phyloP scores from a whole-genome alignment of 2,797 vertebrate species.

The Jordanella pulchra region DNA sequence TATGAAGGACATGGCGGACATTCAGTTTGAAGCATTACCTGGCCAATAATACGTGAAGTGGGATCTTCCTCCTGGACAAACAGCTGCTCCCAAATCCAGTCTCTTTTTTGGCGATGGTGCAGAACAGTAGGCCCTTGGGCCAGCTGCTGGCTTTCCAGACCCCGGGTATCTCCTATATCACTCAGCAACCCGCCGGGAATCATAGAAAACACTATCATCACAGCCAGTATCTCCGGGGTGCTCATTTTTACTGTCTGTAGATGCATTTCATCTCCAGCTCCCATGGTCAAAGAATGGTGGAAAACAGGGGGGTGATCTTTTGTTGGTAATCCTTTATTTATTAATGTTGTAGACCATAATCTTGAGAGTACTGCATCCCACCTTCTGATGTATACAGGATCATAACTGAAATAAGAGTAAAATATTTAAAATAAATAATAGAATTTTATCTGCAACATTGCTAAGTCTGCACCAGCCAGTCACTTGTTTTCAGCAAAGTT shows the following conservation, averaged over 20 bases:
- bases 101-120: conserved; percentile 79
- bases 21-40: conserved; percentile 81
- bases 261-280: conserved; percentile 49
- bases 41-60: conserved; percentile 81
- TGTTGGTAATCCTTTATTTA: conserved; percentile 43
- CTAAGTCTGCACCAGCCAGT: too few species aligned
- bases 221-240: conserved; percentile 64
- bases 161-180: conserved; percentile 53
- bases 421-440: conserved; percentile 43
- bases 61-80: conserved; percentile 87
- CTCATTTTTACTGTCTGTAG: conserved; percentile 68
- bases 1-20: conserved; percentile 64
- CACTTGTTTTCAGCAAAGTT: too few species aligned
- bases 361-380: conserved; percentile 43
- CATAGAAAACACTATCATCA: conserved; percentile 64
- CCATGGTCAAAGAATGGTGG: conserved; percentile 47
- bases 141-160: conserved; percentile 55
- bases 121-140: conserved; percentile 53
- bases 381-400: conserved; percentile 39
- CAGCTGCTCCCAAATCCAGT: conserved; percentile 88
- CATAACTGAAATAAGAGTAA: conserved; percentile 63
- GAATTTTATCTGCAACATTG: conserved; percentile 7
- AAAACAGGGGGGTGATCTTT: conserved; percentile 34
- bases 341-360: conserved; percentile 44
- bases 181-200: conserved; percentile 64